Conservation (phyloP, 2,113 vertebrate genomes). For the Macquaria ambigua region DNA sequence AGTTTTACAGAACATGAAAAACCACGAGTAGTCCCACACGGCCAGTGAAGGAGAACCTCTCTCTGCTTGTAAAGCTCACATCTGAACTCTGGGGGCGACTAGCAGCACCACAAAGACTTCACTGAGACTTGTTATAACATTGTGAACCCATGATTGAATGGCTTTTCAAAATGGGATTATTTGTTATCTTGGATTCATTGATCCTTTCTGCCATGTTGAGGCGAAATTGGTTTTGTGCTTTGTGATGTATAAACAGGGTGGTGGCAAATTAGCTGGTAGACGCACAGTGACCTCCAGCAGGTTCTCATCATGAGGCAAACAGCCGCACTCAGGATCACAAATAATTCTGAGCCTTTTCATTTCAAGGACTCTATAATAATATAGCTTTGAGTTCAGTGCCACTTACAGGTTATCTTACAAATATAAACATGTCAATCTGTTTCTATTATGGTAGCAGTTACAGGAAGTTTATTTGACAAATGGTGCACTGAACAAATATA, state of each 20-base stretch:
- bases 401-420: neutral
- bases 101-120: slow-evolving; percentile 24
- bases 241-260: neutral
- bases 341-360: neutral
- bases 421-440: neutral
- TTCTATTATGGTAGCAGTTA: neutral
- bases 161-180: neutral
- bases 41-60: slow-evolving; percentile 53
- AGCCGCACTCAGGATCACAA: neutral
- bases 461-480: neutral
- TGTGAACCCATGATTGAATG: slow-evolving; percentile 2
- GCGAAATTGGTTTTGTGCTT: neutral
- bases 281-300: neutral
- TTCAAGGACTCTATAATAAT: too few relatives aligned
- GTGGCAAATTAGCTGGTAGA: neutral
- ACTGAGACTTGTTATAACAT: neutral
- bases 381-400: neutral
- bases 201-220: neutral
- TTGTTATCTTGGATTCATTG: neutral
- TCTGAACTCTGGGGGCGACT: slow-evolving; percentile 39
- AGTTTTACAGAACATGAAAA: slow-evolving; percentile 59
- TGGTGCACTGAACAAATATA: neutral
- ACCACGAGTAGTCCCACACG: slow-evolving; percentile 48
- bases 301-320: neutral
- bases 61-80: slow-evolving; percentile 62